Evolutionary conservation across 2,113 vertebrate species (phyloP), one percentile per base, ranked within the genome.

Genomic region (Phrynosoma blainvillii): DNA sequence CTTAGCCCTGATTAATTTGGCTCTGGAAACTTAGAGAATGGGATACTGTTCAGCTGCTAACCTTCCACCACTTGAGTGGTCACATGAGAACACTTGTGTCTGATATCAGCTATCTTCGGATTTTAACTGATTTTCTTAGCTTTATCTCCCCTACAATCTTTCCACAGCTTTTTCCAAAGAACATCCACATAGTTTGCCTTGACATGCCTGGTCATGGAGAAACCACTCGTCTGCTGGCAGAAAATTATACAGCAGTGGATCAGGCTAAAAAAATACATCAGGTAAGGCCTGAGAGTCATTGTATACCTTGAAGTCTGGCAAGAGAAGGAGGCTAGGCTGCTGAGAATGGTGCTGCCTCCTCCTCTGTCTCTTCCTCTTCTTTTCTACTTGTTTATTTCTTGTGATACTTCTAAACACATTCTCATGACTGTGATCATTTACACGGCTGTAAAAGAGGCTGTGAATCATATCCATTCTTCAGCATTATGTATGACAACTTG

Each of bases 221-320:
- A 77, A 84, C 73, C n/a, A 78, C 74, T 70, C 47, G 87, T 23
- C 21, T 88, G 25, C 74, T 77, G 2, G 74, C 21, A 70, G 81
- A 88, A 68, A 70, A n/a, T 70, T 88, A 88, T 40, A 78, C 80
- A 23, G 81, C 73, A 56, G 42, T 65, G 5, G 80, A 27, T 40
- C 87, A 88, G 9, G 81, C 74, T 56, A 83, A 78, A 77, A 77
- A 27, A 74, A 36, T 88, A 83, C 73, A 88, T 42, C 87, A 84
- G 73, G 87, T 88, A 70, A 77, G n/a, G 10, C 4, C 9, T 82
- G 11, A 30, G 54, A 9, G 30, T 12, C 21, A 40, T 71, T 81
- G n/a, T 42, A 71, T 42, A 71, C 66, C 25, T 30, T 30, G 66
- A 73, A 59, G n/a, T 7, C 54, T 82, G 18, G 16, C 73, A 74